Base-by-base conservation (phyloP, 2,113 vertebrate genomes). In the Machaerirhynchus nigripectus region DNA sequence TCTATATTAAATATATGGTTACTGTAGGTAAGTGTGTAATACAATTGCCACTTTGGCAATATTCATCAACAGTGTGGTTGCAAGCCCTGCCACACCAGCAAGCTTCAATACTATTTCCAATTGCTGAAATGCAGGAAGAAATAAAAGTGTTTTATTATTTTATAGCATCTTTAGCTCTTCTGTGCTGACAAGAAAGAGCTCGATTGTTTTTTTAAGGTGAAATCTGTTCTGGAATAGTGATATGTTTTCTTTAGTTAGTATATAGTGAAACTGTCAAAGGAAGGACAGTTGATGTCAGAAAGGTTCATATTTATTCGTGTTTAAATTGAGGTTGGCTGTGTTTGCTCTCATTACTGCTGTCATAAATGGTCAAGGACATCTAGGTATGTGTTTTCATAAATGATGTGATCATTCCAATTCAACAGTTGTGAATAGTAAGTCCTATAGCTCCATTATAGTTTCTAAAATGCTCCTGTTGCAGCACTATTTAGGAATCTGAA, bases 331-430 rank as follows among this genome's bases (percentile, higher is more conserved):
- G 56, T 44, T 95, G 89, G 42, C 91, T 96, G 84, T 79, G 73
- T 96, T 91, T 55, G 63, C 77, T 95, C 75, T 95, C 81, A 95
- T 97, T 95, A 94, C 46, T 94, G 68, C 57, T 97, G 79, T 96
- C 90, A 93, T 89, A 96, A 96, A 93, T 94, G 87, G 93, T 95
- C 91, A 97, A 97, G 92, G 91, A 90, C 84, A 92, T 55, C n/a
- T 53, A 96, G 79, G 64, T 90, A 69, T 93, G 52, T 42, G 52
- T 95, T 96, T 97, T 60, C 82, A 88, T 94, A 95, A 96, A 79
- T 94, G 80, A 93, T 89, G 73, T 89, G 70, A 90, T 96, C 93
- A 97, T 96, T 96, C 55, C 52, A 76, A 64, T 90, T 73, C 81
- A 96, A 90, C 39, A 90, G 17, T 89, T 85, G 40, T 80, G 67